Base-by-base conservation (phyloP, 2,888 invertebrate species). In the Meteorus colon region DNA sequence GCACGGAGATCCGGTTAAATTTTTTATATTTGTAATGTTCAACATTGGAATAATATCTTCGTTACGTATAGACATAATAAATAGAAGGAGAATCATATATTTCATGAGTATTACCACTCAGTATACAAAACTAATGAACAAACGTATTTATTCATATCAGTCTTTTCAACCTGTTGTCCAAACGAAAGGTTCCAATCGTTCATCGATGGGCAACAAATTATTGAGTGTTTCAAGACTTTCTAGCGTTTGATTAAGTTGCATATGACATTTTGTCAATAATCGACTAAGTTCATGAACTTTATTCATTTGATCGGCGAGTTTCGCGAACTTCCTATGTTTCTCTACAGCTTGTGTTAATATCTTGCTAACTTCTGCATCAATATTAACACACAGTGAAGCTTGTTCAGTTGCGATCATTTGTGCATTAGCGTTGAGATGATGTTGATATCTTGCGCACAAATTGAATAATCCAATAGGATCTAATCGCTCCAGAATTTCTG, bases 161-260 rank as follows among this genome's bases (percentile, higher is more conserved):
- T 48, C 12, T 5, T 59, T 55, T 83, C 87, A 92, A 82, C 95
- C 94, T 14, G 95, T 94, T n/a, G 94, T 95, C 97, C 96, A 97
- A 0, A 96, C 94, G 86, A 98, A 97, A 0, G 97, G 96, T 86
- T 97, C 96, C 59, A 98, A 90, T 16, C 96, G 92, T 82, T 96
- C 95, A 24, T 95, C 94, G 67, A 94, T 92, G 34, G 97, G 97
- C 45, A 98, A 90, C 80, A 95, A 90, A 84, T 94, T 93, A 86
- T 98, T 98, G 63, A 98, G 91, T 19, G 94, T 93, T 86, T 97
- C 97, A 86, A 97, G 92, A 68, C 95, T 95, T 86, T 96, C 96
- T 1, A 97, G 90, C 0, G 96, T 96, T 90, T 96, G 95, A 89
- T 96, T 95, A 24, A 98, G 91, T 74, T 95, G 90, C 74, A 94